These are phyloP conservation scores for Synergus itoensis DNA, from an alignment of 2,888 invertebrate genomes.

Conservation along the genomic window DNA sequence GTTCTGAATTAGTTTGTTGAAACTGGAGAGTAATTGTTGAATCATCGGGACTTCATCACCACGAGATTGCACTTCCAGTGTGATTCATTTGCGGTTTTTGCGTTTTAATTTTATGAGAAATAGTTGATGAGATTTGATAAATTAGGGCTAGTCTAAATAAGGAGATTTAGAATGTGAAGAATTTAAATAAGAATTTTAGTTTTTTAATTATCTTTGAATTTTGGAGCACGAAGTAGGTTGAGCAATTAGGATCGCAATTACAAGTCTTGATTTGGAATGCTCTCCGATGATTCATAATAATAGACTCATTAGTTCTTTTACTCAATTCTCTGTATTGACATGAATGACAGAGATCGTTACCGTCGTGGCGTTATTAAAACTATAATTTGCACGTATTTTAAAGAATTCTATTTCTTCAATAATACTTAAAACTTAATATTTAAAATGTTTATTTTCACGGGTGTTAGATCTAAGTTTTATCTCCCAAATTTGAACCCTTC, in stretches of 20 bases:
- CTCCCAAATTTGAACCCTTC: too few species aligned
- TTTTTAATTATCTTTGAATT: background rate
- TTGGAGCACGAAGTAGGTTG: background rate
- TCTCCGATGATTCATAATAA: slow-evolving; percentile 37
- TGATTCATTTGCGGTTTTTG: slow-evolving; percentile 6
- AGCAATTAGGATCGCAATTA: slow-evolving; percentile 38
- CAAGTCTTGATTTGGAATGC: slow-evolving; percentile 23
- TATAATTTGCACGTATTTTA: background rate
- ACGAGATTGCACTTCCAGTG: background rate
- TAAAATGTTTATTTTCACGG: too few species aligned
- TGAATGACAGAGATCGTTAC: slow-evolving; percentile 11
- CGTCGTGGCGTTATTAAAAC: background rate
- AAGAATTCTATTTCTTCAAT: slow-evolving; percentile 8
- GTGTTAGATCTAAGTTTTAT: too few species aligned
- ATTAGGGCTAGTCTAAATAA: background rate
- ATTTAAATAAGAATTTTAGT: background rate
- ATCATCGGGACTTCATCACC: slow-evolving; percentile 11
- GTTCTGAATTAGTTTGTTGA: background rate
- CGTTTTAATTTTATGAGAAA: background rate
- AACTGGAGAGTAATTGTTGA: background rate
- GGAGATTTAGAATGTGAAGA: background rate
- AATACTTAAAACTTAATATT: background rate
- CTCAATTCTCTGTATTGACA: slow-evolving; percentile 26
- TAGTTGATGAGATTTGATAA: background rate
- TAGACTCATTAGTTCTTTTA: slow-evolving; percentile 26